These are phyloP conservation scores for Polyommatus iphigenia DNA, from an alignment of 2,888 invertebrate genomes.

Conservation along the genomic window DNA sequence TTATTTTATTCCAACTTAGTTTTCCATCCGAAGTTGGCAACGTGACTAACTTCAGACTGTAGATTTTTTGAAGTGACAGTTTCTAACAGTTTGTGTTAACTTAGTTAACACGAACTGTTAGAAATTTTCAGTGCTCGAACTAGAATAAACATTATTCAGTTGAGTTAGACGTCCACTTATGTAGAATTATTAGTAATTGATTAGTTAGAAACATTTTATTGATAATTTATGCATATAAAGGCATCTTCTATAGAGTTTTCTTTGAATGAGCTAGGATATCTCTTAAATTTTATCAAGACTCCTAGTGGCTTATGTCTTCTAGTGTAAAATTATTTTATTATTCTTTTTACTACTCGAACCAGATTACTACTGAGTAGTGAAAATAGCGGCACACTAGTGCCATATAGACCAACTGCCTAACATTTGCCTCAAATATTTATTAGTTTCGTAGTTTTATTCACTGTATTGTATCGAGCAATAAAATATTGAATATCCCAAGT, in stretches of 20 bases:
- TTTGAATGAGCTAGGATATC: background rate
- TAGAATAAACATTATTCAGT: background rate
- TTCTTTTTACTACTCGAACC: background rate
- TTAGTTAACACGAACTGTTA: background rate
- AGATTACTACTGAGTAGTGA: background rate
- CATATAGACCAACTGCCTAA: constrained; percentile 21
- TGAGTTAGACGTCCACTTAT: background rate
- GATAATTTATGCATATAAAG: background rate
- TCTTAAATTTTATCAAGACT: background rate
- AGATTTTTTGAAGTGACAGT: background rate
- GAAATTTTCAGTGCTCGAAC: background rate
- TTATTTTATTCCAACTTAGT: constrained; percentile 7
- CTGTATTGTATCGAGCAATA: constrained; percentile 29
- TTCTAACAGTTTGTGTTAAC: background rate
- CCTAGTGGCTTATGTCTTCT: background rate
- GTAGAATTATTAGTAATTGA: background rate
- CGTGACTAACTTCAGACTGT: background rate
- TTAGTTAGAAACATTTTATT: background rate
- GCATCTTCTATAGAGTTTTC: background rate
- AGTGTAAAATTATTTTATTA: background rate
- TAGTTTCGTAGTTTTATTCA: constrained; percentile 27
- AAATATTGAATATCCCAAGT: constrained; percentile 2
- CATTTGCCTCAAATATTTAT: constrained; percentile 25
- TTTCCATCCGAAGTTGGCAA: background rate
- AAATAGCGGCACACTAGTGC: constrained; percentile 24